A percentile compares a stretch with the other conserved stretches of the same genome.
Conservation (phyloP, 2,113 vertebrate genomes). For the Ochotona princeps region DNA sequence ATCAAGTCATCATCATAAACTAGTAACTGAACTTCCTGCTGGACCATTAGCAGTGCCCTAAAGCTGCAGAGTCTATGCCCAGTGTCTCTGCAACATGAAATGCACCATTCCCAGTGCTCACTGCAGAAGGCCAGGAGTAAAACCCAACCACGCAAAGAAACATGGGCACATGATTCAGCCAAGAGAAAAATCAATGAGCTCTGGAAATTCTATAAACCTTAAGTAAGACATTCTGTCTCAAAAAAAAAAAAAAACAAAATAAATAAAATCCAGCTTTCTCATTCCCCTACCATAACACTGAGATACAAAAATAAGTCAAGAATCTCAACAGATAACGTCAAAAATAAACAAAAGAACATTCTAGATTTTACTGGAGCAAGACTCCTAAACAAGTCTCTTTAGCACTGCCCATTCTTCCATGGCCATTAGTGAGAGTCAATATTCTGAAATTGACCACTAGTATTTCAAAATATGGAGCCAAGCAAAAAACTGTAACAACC, state of each 20-base stretch:
- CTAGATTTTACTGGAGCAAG: neutral
- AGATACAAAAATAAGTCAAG: constrained; percentile 7
- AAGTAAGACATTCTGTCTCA: neutral
- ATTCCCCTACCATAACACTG: neutral
- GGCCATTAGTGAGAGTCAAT: neutral
- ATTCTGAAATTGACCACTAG: neutral
- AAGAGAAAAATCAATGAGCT: neutral
- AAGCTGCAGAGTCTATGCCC: neutral
- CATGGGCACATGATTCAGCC: neutral
- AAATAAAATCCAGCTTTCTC: neutral
- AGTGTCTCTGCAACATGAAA: neutral
- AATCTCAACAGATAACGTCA: neutral
- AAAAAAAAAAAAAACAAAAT: neutral
- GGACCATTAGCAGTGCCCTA: neutral
- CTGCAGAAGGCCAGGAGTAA: neutral
- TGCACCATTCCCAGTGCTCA: neutral
- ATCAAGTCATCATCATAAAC: neutral
- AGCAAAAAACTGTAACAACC: neutral
- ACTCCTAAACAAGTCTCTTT: neutral
- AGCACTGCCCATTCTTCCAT: neutral
- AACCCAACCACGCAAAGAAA: neutral
- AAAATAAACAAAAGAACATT: neutral
- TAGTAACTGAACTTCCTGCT: neutral
- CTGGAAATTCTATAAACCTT: neutral
- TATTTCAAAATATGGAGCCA: neutral